Evolutionary conservation across 2,888 invertebrate species (phyloP).

Genomic region (Nephrotoma appendiculata): DNA sequence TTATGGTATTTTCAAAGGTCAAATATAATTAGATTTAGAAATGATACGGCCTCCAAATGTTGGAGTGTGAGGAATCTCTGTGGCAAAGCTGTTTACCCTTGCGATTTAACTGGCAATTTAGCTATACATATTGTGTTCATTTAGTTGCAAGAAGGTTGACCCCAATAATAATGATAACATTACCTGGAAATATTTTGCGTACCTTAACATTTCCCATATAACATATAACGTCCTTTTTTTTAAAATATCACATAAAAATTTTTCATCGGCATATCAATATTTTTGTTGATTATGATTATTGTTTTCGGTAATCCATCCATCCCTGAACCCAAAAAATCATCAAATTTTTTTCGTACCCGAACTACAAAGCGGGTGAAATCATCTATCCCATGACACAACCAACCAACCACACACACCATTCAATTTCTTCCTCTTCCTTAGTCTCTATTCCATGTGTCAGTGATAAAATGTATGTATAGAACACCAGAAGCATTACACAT

Average conservation of each 20-base stretch:
- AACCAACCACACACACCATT: not conserved
- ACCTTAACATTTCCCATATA: not conserved
- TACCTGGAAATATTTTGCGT: not conserved
- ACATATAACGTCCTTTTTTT: not conserved
- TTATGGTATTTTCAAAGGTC: not conserved
- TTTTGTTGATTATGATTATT: not conserved
- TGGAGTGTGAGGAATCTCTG: too few relatives aligned
- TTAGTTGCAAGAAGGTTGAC: not conserved
- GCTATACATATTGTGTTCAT: too few relatives aligned
- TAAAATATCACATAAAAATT: not conserved
- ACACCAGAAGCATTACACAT: not conserved
- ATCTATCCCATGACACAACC: not conserved
- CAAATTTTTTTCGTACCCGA: not conserved
- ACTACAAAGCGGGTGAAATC: not conserved
- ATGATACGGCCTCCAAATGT: too few relatives aligned
- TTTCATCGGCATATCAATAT: not conserved
- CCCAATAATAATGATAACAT: not conserved
- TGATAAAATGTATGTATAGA: not conserved
- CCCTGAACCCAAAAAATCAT: not conserved
- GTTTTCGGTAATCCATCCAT: not conserved
- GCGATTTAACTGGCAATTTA: too few relatives aligned
- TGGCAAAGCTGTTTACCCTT: too few relatives aligned
- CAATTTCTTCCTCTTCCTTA: not conserved
- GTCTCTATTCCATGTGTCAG: not conserved
- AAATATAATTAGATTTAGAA: too few relatives aligned